Evolutionary conservation across 1,140 invertebrate species (phyloP).

Genomic region (Pectinophora gossypiella): DNA sequence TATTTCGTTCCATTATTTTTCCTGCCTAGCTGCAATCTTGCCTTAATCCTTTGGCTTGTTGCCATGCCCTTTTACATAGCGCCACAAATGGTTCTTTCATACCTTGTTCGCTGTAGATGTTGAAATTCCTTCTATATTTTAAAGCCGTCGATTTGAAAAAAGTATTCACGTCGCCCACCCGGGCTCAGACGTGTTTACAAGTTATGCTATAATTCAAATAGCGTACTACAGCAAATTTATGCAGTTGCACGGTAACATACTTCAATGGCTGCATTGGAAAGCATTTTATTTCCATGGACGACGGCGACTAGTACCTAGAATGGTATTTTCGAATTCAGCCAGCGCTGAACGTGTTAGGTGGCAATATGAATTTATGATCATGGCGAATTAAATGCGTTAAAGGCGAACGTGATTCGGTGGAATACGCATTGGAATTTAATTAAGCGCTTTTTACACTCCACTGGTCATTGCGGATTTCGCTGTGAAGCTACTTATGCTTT

Average conservation of each 20-base stretch:
- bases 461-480: slow-evolving; percentile 12
- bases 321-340: slow-evolving; percentile 53
- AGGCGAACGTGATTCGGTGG: slow-evolving; percentile 45
- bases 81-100: slow-evolving; percentile 3
- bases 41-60: slow-evolving; percentile 3
- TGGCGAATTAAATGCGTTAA: slow-evolving; percentile 59
- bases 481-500: background rate
- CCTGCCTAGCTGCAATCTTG: background rate
- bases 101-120: background rate
- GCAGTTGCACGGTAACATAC: slow-evolving; percentile 61
- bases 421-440: slow-evolving; percentile 58
- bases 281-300: slow-evolving; percentile 67
- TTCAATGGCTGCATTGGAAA: slow-evolving; percentile 67
- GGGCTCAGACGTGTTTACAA: slow-evolving; percentile 61
- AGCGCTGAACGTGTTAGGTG: slow-evolving; percentile 45
- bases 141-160: background rate
- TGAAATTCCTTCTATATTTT: background rate
- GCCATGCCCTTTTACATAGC: background rate
- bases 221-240: slow-evolving; percentile 64
- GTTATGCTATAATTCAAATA: slow-evolving; percentile 71
- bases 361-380: slow-evolving; percentile 65
- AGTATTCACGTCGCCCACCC: background rate
- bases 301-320: slow-evolving; percentile 32
- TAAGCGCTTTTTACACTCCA: slow-evolving; percentile 53
- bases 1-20: slow-evolving; percentile 3